Conservation (phyloP, 2,797 vertebrate genomes). For the Melanotaenia boesemani region DNA sequence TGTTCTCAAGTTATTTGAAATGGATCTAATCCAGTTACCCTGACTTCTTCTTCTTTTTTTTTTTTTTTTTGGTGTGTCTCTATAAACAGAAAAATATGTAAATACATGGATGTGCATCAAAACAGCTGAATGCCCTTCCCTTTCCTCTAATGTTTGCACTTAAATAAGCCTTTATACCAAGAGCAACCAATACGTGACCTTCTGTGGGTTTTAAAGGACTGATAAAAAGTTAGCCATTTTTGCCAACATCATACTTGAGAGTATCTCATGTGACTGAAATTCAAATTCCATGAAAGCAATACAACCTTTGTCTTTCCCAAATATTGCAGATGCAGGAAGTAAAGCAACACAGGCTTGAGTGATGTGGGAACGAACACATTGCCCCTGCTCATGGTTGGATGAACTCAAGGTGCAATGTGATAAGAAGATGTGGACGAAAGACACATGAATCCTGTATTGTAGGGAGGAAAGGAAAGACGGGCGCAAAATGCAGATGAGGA, state of each 20-base stretch:
- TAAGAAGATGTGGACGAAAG: slow-evolving; percentile 51
- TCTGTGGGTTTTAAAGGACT: neutral
- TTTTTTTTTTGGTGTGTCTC: too few relatives aligned
- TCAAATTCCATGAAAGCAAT: slow-evolving; percentile 15
- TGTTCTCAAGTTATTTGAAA: slow-evolving; percentile 2
- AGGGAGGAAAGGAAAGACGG: slow-evolving; percentile 26
- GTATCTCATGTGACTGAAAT: slow-evolving; percentile 39
- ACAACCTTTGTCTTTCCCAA: slow-evolving; percentile 21
- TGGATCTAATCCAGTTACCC: neutral
- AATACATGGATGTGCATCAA: neutral
- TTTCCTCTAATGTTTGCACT: slow-evolving; percentile 6
- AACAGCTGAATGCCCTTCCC: neutral
- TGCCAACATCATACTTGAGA: slow-evolving; percentile 18
- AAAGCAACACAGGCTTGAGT: slow-evolving; percentile 24
- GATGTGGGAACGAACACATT: slow-evolving; percentile 38
- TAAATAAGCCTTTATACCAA: slow-evolving; percentile 17
- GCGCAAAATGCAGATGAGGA: slow-evolving; percentile 22
- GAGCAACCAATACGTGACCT: slow-evolving; percentile 16
- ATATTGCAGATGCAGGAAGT: slow-evolving; percentile 60
- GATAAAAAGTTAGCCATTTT: slow-evolving; percentile 16
- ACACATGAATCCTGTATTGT: slow-evolving; percentile 46
- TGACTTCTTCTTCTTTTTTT: neutral
- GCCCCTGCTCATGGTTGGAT: slow-evolving; percentile 35
- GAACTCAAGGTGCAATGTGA: slow-evolving; percentile 53
- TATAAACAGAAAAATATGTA: neutral